These are phyloP conservation scores for Cephalopholis sonnerati DNA, from an alignment of 2,113 vertebrate species.

Conservation along the genomic window DNA sequence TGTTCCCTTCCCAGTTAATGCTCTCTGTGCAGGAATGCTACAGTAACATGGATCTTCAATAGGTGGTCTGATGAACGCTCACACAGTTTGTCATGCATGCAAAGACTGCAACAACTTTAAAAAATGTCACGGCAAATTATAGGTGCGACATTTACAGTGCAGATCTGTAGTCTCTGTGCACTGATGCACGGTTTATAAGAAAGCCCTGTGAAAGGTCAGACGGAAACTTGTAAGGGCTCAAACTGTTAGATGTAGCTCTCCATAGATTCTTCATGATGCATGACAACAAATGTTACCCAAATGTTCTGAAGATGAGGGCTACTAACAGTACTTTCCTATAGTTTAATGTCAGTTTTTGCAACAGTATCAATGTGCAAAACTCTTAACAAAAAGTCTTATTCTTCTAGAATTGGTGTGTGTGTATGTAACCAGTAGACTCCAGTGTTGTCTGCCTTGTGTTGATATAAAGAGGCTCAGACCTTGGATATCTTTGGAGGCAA, in stretches of 20 bases:
- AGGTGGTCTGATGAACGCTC: background rate
- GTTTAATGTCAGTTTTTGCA: too few species aligned
- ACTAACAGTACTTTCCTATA: too few species aligned
- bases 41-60: background rate
- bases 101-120: background rate
- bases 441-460: too few species aligned
- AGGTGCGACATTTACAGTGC: background rate
- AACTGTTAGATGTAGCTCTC: too few species aligned
- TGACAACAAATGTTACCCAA: background rate
- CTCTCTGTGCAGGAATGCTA: too few species aligned
- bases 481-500: too few species aligned
- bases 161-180: background rate
- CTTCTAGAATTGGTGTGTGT: too few species aligned
- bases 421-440: too few species aligned
- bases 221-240: background rate
- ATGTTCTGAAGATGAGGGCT: too few species aligned
- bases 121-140: background rate
- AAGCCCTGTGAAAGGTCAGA: background rate
- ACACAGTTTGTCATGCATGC: background rate
- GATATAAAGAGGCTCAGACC: too few species aligned
- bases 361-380: too few species aligned
- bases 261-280: background rate
- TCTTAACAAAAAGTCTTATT: too few species aligned
- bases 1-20: background rate
- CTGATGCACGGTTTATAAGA: background rate